Base-by-base conservation (phyloP, 1,140 invertebrate genomes). In the Trachelipus rathkii region DNA sequence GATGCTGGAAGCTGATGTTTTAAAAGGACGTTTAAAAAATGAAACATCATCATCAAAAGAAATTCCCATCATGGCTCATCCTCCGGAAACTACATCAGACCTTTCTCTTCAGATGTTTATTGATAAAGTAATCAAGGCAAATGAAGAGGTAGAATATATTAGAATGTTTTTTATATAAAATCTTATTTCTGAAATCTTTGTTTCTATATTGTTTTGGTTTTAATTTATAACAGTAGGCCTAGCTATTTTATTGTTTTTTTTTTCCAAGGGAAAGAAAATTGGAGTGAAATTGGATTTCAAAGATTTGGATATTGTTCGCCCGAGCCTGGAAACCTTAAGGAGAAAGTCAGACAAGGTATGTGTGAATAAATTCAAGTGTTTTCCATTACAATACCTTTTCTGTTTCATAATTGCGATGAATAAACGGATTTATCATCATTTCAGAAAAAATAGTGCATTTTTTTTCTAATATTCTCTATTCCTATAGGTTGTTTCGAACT, bases 221-320 rank as follows among this genome's bases (percentile, higher is more conserved):
- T 33, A 33, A 33, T 1, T 33, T 33, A 33, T 33, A 3, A 33
- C 33, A 33, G 6, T 33, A 33, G 33, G 33, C 6, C 33, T 33
- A 33, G 6, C 6, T 33, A 3, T 33, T 3, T 33, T 33, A 3
- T 33, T 6, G 6, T 33, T 33, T 33, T 33, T 3, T 6, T 3
- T 33, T 33, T 71, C 6, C 24, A 15, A 13, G 13, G 76, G 76
- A 82, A 80, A 83, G 84, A 85, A 80, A 72, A 91, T 91, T 82
- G 94, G 94, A 0, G 89, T 95, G 2, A 96, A 96, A 84, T 85
- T 97, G 1, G 93, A 96, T 83, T 95, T 97, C 82, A 96, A 96
- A 84, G 88, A 88, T 0, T 90, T 91, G 24, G 90, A 92, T 73
- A 92, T 91, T 10, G 92, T 95, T 78, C 87, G 91, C 73, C 86